Base-by-base conservation (phyloP, 2,113 vertebrate species). In the Theristicus caerulescens region DNA sequence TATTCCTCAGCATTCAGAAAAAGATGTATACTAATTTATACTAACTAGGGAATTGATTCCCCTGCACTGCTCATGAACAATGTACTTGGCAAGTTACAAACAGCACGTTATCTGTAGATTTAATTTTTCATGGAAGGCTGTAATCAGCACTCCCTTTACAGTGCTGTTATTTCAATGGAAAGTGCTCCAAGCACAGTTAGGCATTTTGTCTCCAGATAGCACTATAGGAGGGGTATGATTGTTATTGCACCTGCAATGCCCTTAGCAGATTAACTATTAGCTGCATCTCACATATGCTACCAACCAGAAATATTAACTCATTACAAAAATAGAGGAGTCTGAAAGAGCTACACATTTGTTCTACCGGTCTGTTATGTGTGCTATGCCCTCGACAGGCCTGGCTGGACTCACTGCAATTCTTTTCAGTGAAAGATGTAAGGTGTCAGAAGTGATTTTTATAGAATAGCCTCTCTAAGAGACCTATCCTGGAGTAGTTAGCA, bases 21-120 rank as follows among this genome's bases (percentile, higher is more conserved):
- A 31, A 44, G 15, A 78, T 13, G 19, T 55, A 54, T 77, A 44
- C 74, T 90, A 67, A 84, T 92, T 93, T 93, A 55, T 64, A 61
- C 64, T 88, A 95, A 88, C 76, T 32, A 93, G 82, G 61, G 64
- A 90, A 80, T 78, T 93, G 76, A 90, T 90, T 96, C 77, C 82
- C 52, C 55, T 57, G 47, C 34, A 25, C 26, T 66, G 24, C 55
- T 88, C 54, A 27, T 42, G 64, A 92, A 82, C 79, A 66, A 42
- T 44, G 46, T 58, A 54, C 71, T 83, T 88, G 87, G 82, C 82
- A 78, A 93, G 86, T 93, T 92, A 57, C 61, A 92, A 95, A 88
- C 40, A 73, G 69, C 76, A 81, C 38, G 71, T 95, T 92, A 88
- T 86, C 94, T 78, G 40, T 55, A 85, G 76, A 71, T 94, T 81